Evolutionary conservation across 2,888 invertebrate genomes (phyloP).

Genomic region (Meliscaeva auricollis): DNA sequence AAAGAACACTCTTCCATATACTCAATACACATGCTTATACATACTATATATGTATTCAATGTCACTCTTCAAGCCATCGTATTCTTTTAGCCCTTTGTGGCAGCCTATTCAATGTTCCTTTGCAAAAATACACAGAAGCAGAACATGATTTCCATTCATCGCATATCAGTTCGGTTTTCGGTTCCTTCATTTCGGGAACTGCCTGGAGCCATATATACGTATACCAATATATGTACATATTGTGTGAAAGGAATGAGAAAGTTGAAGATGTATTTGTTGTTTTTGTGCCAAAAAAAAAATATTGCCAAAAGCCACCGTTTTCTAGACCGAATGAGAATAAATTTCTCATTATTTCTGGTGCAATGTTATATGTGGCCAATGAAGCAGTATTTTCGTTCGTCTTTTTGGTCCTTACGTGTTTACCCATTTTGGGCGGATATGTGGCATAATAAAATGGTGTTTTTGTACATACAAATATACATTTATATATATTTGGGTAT

Average conservation of each 20-base stretch:
- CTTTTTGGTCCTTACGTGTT: slow-evolving; percentile 34
- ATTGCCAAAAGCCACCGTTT: slow-evolving; percentile 23
- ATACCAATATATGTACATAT: background rate
- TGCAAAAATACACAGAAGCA: slow-evolving; percentile 44
- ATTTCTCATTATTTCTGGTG: slow-evolving; percentile 57
- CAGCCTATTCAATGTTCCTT: slow-evolving; percentile 66
- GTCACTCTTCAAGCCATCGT: slow-evolving; percentile 41
- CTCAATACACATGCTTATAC: background rate
- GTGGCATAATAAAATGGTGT: slow-evolving; percentile 28
- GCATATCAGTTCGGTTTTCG: slow-evolving; percentile 1
- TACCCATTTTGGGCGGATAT: slow-evolving; percentile 16
- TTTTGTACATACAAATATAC: background rate
- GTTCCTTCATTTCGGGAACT: slow-evolving; percentile 31
- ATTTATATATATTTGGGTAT: background rate
- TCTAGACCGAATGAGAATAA: slow-evolving; percentile 46
- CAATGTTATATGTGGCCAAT: slow-evolving; percentile 51
- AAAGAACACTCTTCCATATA: slow-evolving; percentile 33
- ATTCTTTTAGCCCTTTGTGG: slow-evolving; percentile 54
- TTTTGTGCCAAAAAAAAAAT: slow-evolving; percentile 21
- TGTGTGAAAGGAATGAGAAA: slow-evolving; percentile 28
- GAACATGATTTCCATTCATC: slow-evolving; percentile 63
- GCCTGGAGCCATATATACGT: slow-evolving; percentile 31
- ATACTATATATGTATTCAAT: slow-evolving; percentile 43
- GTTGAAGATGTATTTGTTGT: slow-evolving; percentile 28
- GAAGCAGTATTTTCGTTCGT: slow-evolving; percentile 23